Evolutionary conservation across 2,888 invertebrate genomes (phyloP).

Genomic region (Amorpha juglandis): DNA sequence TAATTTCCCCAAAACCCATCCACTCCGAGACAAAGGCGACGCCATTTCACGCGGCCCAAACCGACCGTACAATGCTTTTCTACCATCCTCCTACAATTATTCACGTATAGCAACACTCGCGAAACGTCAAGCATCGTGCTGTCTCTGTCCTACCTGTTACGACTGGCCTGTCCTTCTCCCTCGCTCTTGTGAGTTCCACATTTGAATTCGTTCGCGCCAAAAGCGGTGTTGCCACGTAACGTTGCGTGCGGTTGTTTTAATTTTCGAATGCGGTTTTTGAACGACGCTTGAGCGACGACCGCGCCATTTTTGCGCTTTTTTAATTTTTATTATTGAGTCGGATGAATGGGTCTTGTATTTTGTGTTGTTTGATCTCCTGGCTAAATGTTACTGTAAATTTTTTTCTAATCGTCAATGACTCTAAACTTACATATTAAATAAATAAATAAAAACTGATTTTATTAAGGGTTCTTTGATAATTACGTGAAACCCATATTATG

Average conservation of each 20-base stretch:
- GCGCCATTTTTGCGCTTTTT: slow-evolving; percentile 51
- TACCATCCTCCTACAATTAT: slow-evolving; percentile 65
- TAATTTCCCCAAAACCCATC: slow-evolving; percentile 80
- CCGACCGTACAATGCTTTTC: slow-evolving; percentile 77
- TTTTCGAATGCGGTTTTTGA: slow-evolving; percentile 79
- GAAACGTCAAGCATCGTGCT: slow-evolving; percentile 60
- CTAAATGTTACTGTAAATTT: slow-evolving; percentile 2
- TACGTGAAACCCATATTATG: too few relatives aligned
- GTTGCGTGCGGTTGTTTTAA: slow-evolving; percentile 77
- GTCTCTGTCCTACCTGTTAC: slow-evolving; percentile 56
- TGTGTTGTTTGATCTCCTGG: slow-evolving; percentile 13
- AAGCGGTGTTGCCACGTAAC: slow-evolving; percentile 64
- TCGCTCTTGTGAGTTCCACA: slow-evolving; percentile 33
- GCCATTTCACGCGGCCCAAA: slow-evolving; percentile 81
- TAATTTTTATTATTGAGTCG: slow-evolving; percentile 39
- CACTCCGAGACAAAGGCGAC: slow-evolving; percentile 72
- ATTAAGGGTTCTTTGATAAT: too few relatives aligned
- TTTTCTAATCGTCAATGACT: not conserved
- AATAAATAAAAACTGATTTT: too few relatives aligned
- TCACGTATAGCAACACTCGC: slow-evolving; percentile 62
- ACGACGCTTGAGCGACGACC: slow-evolving; percentile 67
- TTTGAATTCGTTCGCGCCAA: slow-evolving; percentile 60
- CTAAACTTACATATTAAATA: too few relatives aligned
- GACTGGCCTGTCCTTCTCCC: slow-evolving; percentile 31
- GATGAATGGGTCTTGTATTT: slow-evolving; percentile 30